Conservation (phyloP, 2,797 vertebrate genomes). For the Spinus pinus region DNA sequence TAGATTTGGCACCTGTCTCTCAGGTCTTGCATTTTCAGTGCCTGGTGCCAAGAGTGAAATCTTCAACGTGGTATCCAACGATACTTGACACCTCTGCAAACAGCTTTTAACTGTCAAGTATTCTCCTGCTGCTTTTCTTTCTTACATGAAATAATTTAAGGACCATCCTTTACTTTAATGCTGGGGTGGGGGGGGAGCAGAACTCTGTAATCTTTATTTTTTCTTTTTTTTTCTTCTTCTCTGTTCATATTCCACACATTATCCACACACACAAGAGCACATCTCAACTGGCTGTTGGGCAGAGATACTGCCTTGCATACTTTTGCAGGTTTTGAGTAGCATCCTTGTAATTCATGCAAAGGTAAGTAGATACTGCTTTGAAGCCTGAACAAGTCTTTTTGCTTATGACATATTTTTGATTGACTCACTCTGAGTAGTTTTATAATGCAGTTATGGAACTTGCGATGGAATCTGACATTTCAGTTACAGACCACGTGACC, state of each 20-base stretch:
- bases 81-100: constrained; percentile 31
- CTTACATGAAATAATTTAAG: constrained; percentile 17
- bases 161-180: background rate
- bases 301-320: constrained; percentile 27
- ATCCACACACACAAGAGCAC: constrained; percentile 1
- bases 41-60: constrained; percentile 30
- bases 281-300: background rate
- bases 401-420: background rate
- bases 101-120: constrained; percentile 30
- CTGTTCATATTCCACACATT: constrained; percentile 19
- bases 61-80: background rate
- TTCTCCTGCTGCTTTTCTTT: constrained; percentile 41
- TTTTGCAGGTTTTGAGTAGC: constrained; percentile 62
- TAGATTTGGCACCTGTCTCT: constrained; percentile 27
- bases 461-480: background rate
- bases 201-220: background rate
- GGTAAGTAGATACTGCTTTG: constrained; percentile 63
- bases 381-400: constrained; percentile 2
- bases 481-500: background rate
- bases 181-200: background rate
- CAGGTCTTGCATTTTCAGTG: constrained; percentile 54
- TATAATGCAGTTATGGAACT: background rate
- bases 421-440: background rate
- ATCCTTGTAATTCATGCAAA: constrained; percentile 27
- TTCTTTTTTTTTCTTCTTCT: background rate